These are phyloP conservation scores for Proterorhinus semilunaris DNA, from an alignment of 2,113 vertebrate species.

Conservation along the genomic window DNA sequence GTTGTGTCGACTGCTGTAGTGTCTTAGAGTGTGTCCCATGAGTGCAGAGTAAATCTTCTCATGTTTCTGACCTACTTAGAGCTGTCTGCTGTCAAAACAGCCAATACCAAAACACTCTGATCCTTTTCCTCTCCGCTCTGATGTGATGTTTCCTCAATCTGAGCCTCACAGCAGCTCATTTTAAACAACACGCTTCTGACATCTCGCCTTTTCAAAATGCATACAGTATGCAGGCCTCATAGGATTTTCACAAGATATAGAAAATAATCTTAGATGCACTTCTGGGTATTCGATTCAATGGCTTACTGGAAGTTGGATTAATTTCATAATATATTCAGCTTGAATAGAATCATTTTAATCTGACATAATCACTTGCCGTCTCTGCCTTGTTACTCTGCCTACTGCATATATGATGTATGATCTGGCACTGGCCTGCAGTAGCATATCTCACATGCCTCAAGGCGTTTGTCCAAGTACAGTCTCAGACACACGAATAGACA, in stretches of 20 bases:
- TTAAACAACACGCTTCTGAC: neutral
- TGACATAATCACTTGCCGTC: neutral
- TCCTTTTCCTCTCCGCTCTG: conserved; percentile 48
- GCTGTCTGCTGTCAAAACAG: conserved; percentile 74
- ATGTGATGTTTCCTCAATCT: conserved; percentile 49
- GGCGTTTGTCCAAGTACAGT: conserved; percentile 31
- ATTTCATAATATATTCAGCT: neutral
- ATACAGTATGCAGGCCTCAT: neutral
- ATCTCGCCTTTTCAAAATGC: neutral
- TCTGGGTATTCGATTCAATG: neutral
- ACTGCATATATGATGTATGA: conserved; percentile 11
- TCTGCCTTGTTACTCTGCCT: neutral
- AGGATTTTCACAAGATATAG: neutral
- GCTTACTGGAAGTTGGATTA: neutral
- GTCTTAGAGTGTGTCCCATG: conserved; percentile 68
- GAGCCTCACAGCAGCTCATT: conserved; percentile 9
- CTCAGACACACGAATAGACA: conserved; percentile 13
- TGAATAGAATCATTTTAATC: neutral
- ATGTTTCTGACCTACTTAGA: conserved; percentile 78
- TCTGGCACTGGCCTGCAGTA: conserved; percentile 31
- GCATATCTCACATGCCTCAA: conserved; percentile 54
- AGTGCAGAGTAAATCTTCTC: conserved; percentile 74
- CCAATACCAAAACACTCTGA: conserved; percentile 72
- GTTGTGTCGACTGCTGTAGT: conserved; percentile 64
- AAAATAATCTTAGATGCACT: neutral